Base-by-base conservation (phyloP, 2,888 invertebrate species). In the Smittia aterrima region DNA sequence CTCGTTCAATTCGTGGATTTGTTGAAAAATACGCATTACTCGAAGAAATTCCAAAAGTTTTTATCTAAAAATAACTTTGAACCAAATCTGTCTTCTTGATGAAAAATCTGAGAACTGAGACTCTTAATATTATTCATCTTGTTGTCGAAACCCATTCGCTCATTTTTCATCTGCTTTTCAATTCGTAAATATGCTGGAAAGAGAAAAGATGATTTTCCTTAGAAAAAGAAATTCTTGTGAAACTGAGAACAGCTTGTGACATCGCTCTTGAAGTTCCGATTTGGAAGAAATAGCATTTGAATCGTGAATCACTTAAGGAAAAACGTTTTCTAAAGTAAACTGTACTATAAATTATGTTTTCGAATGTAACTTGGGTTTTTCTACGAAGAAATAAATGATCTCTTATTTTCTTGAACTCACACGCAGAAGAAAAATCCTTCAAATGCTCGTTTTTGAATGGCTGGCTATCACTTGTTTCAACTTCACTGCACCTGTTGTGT, bases 81-180 rank as follows among this genome's bases (percentile, higher is more conserved):
- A 64, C 11, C 24, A 25, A 16, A 24, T 9, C 11, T 22, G 70
- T 13, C 32, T 6, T 32, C 32, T n/a, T 22, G 54, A 41, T 70
- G 70, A 70, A 25, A 53, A 70, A 54, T 54, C 47, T 25, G 53
- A 70, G 53, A 68, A 70, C 53, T 70, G 27, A 70, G 70, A 47
- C 70, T 53, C 70, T 70, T 70, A 70, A 27, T 54, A 54, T 70
- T 70, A 70, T 54, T 70, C 70, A 70, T 70, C 54, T 70, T 54
- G 40, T 68, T 47, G 47, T 47, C 47, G 47, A 47, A 18, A 58
- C 3, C 18, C 20, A 22, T 20, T 4, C 20, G 18, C 7, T 41
- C 70, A 70, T 70, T 70, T 70, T 70, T 70, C 70, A 70, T 53
- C 24, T 67, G 1, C 22, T 58, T 20, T 58, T 47, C 47, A 13